Evolutionary conservation across 2,797 vertebrate species (phyloP).

Genomic region (Syngnathus acus): DNA sequence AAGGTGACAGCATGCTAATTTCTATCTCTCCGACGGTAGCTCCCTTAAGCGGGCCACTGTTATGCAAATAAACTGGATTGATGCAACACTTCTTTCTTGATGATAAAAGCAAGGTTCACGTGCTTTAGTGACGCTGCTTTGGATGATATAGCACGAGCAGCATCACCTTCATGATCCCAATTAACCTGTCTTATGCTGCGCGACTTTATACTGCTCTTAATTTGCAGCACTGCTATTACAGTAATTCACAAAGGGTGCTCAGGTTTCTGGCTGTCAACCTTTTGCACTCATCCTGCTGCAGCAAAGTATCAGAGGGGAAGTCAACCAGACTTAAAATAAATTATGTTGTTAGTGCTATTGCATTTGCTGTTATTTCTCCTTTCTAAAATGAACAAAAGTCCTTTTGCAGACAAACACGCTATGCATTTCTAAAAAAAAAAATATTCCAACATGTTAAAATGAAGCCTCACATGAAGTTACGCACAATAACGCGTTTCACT

Average conservation of each 20-base stretch:
- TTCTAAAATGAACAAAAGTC: not conserved
- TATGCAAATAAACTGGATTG: conserved; percentile 64
- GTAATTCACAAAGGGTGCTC: not conserved
- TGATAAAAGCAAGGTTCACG: conserved; percentile 20
- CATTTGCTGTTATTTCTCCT: not conserved
- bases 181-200: conserved; percentile 26
- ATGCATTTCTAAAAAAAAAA: too few relatives aligned
- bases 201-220: conserved; percentile 9
- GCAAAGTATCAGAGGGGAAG: not conserved
- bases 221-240: conserved; percentile 7
- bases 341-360: not conserved
- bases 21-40: conserved; percentile 57
- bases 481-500: too few relatives aligned
- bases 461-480: too few relatives aligned
- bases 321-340: not conserved
- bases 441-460: too few relatives aligned
- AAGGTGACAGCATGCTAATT: conserved; percentile 75
- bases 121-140: conserved; percentile 23
- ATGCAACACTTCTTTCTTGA: conserved; percentile 31
- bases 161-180: conserved; percentile 35
- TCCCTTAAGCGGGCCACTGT: conserved; percentile 63
- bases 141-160: conserved; percentile 8
- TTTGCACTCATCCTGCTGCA: not conserved
- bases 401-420: not conserved
- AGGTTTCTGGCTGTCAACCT: not conserved